phyloP scores from a whole-genome alignment of 2,888 invertebrate species.

The Ceraclea dissimilis region DNA sequence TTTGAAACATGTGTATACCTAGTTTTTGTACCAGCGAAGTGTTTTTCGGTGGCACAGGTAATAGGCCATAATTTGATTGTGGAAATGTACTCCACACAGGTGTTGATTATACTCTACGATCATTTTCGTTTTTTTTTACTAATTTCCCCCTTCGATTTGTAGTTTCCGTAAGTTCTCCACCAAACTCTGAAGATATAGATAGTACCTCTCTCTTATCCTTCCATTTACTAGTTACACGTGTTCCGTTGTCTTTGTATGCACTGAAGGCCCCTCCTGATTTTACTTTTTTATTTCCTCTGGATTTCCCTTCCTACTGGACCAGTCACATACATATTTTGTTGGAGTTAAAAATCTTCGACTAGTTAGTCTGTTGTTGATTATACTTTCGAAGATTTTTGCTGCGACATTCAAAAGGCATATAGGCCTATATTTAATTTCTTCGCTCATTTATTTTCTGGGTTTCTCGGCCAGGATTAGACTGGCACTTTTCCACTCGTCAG shows the following conservation, averaged over 20 bases:
- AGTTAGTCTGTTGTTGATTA: neutral
- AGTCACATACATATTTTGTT: constrained; percentile 25
- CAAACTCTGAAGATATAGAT: constrained; percentile 28
- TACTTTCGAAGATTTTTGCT: neutral
- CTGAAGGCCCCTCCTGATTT: constrained; percentile 24
- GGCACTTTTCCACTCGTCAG: too few relatives aligned
- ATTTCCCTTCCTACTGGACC: constrained; percentile 26
- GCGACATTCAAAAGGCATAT: neutral
- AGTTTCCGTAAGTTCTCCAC: neutral
- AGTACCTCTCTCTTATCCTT: constrained; percentile 28
- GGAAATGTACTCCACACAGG: constrained; percentile 23
- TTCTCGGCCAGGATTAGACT: too few relatives aligned
- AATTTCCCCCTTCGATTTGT: constrained; percentile 23
- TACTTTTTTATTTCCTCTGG: constrained; percentile 16
- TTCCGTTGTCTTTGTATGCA: constrained; percentile 23
- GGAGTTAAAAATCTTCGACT: too few relatives aligned
- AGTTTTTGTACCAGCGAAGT: constrained; percentile 26
- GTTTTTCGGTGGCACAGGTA: constrained; percentile 25
- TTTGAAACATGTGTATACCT: constrained; percentile 24
- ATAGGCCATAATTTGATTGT: constrained; percentile 27
- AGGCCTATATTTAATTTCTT: neutral
- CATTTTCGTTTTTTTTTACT: constrained; percentile 9
- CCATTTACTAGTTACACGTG: constrained; percentile 26
- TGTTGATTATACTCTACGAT: constrained; percentile 7
- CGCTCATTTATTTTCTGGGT: too few relatives aligned